These are phyloP conservation scores for Semnornis frantzii DNA, from an alignment of 2,113 vertebrate genomes.

Conservation along the genomic window DNA sequence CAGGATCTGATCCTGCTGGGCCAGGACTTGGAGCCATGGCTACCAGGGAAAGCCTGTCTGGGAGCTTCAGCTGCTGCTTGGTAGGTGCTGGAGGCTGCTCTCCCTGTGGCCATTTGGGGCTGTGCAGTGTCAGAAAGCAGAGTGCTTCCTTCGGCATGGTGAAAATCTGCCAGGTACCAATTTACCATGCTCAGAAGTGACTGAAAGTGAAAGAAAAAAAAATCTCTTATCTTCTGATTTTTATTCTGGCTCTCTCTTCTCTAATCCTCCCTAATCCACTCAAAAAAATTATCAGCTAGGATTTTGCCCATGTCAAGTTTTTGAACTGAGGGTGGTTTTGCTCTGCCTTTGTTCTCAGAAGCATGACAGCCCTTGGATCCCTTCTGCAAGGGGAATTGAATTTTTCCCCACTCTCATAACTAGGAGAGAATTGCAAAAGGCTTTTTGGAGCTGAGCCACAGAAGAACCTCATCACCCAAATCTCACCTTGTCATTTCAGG, in stretches of 20 bases:
- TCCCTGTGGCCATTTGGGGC: background rate
- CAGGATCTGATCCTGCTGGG: too few relatives aligned
- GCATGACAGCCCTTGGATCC: background rate
- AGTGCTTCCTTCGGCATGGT: conserved; percentile 1
- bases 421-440: conserved; percentile 10
- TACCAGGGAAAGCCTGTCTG: too few relatives aligned
- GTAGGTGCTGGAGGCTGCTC: too few relatives aligned
- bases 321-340: conserved; percentile 48
- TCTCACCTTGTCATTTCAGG: background rate
- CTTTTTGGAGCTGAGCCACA: conserved; percentile 19
- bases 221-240: conserved; percentile 39
- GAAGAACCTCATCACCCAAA: conserved; percentile 3
- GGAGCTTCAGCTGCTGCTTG: too few relatives aligned
- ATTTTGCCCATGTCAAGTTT: conserved; percentile 37
- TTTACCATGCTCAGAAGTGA: conserved; percentile 39
- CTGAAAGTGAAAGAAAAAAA: background rate
- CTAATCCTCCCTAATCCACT: conserved; percentile 59
- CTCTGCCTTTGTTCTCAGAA: conserved; percentile 53
- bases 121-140: background rate
- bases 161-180: conserved; percentile 25
- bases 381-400: conserved; percentile 27
- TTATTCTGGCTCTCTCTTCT: conserved; percentile 42
- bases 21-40: too few relatives aligned
- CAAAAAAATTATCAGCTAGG: conserved; percentile 52
- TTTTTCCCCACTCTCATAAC: background rate